Conservation (phyloP, 1,140 invertebrate genomes). For the Atta texana region DNA sequence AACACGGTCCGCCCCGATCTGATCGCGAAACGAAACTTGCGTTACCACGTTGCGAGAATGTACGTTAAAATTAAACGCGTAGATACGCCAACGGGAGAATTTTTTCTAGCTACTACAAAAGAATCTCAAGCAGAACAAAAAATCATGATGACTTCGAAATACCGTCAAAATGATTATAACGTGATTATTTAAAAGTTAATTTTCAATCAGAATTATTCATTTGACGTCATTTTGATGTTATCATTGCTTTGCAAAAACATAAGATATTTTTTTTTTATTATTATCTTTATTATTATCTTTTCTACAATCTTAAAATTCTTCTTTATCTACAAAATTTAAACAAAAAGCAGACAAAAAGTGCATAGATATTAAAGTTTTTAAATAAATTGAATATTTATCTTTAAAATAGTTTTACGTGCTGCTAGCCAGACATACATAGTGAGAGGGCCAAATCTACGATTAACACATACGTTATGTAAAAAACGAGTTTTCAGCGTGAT, state of each 20-base stretch:
- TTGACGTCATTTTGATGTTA: too few relatives aligned
- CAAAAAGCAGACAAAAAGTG: background rate
- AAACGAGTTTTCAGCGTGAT: background rate
- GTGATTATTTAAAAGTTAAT: too few relatives aligned
- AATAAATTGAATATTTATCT: background rate
- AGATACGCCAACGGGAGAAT: background rate
- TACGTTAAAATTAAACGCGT: conserved; percentile 11
- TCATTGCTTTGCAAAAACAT: too few relatives aligned
- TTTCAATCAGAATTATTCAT: too few relatives aligned
- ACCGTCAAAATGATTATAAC: too few relatives aligned
- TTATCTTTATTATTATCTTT: background rate
- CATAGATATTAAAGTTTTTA: background rate
- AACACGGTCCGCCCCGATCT: conserved; percentile 35
- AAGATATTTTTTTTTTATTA: too few relatives aligned
- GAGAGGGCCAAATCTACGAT: background rate
- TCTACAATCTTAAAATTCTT: background rate
- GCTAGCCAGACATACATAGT: background rate
- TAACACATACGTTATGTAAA: background rate
- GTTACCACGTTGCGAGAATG: conserved; percentile 43
- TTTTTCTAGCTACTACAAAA: background rate
- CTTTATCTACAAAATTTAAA: background rate
- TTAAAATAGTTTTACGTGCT: background rate
- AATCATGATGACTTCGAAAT: too few relatives aligned
- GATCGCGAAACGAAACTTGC: conserved; percentile 60
- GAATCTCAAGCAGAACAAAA: background rate